Percentiles rank a stretch among this genome's conserved stretches.
Evolutionary conservation across 2,797 vertebrate genomes (phyloP).

Genomic region (Sebastes paucispinis): DNA sequence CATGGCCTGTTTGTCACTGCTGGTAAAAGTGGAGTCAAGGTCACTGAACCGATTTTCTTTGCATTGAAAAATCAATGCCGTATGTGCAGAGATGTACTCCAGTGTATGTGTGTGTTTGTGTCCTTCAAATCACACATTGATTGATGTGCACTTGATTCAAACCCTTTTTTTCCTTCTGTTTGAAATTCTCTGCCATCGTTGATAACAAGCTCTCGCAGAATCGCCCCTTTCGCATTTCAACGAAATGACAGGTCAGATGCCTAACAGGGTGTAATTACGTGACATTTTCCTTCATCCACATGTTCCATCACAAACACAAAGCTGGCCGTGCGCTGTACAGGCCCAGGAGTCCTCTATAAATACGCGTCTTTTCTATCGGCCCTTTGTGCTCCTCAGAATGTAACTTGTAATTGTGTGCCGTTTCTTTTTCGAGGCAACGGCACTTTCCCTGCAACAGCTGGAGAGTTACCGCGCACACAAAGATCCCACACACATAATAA

Average conservation of each 20-base stretch:
- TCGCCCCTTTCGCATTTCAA: conserved; percentile 48
- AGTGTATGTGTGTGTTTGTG: conserved; percentile 15
- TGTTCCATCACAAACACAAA: conserved; percentile 73
- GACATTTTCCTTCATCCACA: conserved; percentile 66
- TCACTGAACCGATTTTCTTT: conserved; percentile 26
- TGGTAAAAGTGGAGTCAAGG: conserved; percentile 29
- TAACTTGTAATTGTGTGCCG: conserved; percentile 62
- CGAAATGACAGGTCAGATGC: conserved; percentile 72
- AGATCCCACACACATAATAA: conserved; percentile 25
- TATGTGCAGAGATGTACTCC: conserved; percentile 8
- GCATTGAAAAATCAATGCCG: conserved; percentile 47
- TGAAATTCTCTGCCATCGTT: conserved; percentile 43
- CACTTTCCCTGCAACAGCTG: conserved; percentile 58
- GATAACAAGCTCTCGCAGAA: conserved; percentile 57
- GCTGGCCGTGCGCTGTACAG: conserved; percentile 36
- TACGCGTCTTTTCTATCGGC: conserved; percentile 48
- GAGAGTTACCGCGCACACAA: conserved; percentile 34
- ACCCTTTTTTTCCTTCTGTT: conserved; percentile 25
- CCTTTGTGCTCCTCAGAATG: conserved; percentile 55
- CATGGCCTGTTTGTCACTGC: background rate
- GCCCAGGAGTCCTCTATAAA: conserved; percentile 65
- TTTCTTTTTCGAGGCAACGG: conserved; percentile 39
- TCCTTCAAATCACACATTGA: conserved; percentile 47
- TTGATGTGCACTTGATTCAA: conserved; percentile 56
- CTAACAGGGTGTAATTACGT: conserved; percentile 72